Base-by-base conservation (phyloP, 2,113 vertebrate species). In the Gymnarchus niloticus region DNA sequence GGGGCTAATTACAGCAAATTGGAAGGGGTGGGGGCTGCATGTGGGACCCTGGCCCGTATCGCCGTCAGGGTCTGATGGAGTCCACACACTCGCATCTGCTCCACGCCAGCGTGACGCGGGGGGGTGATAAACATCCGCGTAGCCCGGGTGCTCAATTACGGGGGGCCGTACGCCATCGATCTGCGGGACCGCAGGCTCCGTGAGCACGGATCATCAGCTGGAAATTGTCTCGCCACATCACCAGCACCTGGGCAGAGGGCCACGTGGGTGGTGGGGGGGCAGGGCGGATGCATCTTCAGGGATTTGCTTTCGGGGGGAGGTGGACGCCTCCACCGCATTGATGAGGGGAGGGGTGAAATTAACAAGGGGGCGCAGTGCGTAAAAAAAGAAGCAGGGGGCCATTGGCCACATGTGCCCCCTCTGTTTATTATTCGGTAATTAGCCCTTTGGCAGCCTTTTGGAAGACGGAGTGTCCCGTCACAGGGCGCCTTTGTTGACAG, bases 351-450 rank as follows among this genome's bases (percentile, higher is more conserved):
- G 87, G 73, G 86, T 82, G 86, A 88, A 87, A 86, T 82, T 86
- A 89, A 86, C 86, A 89, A 83, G 86, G 86, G 87, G 33, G n/a
- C 49, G 10, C 28, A 65, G 57, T 54, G 81, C 82, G 87, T 84
- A 61, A 86, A 77, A 84, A 84, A 51, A 80, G 37, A 41, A 52
- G 14, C 57, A 83, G 46, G 85, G 86, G 59, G 76, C 82, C 85
- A 73, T 73, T 46, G 81, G 48, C 88, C 90, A 91, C 89, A 91
- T 91, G 90, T 87, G 90, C 37, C 88, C 84, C 84, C 85, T 80
- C 89, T 89, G 88, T 90, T 89, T 91, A 91, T 91, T 90, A 91
- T 90, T 90, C 87, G 48, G 88, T 90, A 91, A 90, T 90, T 91
- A 91, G 90, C 90, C 89, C 89, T 91, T 91, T 91, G 89, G 90